Base-by-base conservation (phyloP, 2,797 vertebrate genomes). In the Gallinago nigripennis region DNA sequence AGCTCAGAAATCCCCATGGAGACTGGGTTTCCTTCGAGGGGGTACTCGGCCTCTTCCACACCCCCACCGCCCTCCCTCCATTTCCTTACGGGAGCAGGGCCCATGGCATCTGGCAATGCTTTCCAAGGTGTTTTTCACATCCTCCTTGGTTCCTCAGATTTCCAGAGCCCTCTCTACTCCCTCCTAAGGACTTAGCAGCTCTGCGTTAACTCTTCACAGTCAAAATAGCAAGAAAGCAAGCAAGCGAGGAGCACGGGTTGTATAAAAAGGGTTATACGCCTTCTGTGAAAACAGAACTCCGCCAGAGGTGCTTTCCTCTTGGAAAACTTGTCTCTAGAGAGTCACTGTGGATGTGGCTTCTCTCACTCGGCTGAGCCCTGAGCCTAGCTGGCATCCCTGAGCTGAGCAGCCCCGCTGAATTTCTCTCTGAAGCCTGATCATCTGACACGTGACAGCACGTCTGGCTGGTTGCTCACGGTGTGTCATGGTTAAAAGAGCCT, bases 41-140 rank as follows among this genome's bases (percentile, higher is more conserved):
- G 61, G 1, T 2, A 41, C 71, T 45, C 16, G 4, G 48, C 46
- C 24, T 35, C 21, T 12, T 3, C 1, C 8, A 2, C 16, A 8
- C 19, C 12, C 17, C 12, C 10, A 3, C 25, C 4, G 0, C 5
- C 23, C 35, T 17, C 23, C 24, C 7, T 14, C 4, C 8, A 0
- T 24, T 19, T 33, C n/a, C 48, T 65, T 16, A 53, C 51, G 6
- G 6, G 12, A 53, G 51, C 58, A 1, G 23, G 31, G 11, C 17
- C 24, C 13, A 1, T 1, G 1, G 45, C 25, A 28, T 7, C 1
- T 1, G 31, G 31, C 45, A 48, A 10, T 3, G 0, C 2, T 31
- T 51, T n/a, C 25, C 8, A 46, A 6, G 3, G 5, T 18, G 39
- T n/a, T 51, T n/a, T 48, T 41, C 12, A 53, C 17, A 53, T 53